Evolutionary conservation across 2,113 vertebrate species (phyloP).

Genomic region (Prunella himalayana): DNA sequence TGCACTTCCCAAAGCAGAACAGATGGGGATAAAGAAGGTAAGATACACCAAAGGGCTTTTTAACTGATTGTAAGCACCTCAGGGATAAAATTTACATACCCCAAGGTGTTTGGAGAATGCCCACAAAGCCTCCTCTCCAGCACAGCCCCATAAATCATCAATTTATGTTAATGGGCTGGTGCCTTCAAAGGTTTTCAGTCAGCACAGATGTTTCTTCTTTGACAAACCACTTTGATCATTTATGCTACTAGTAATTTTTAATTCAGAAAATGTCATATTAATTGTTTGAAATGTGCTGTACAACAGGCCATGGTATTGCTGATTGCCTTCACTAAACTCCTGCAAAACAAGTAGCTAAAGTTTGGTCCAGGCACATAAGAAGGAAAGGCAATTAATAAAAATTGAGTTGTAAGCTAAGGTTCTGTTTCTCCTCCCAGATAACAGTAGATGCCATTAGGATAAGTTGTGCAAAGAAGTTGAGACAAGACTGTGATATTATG

Average conservation of each 20-base stretch:
- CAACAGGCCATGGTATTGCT: not conserved
- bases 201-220: not conserved
- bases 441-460: not conserved
- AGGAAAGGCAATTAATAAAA: not conserved
- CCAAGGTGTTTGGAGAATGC: not conserved
- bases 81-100: not conserved
- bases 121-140: not conserved
- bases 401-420: not conserved
- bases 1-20: not conserved
- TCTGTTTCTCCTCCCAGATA: not conserved
- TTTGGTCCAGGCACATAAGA: not conserved
- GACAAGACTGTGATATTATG: not conserved
- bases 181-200: conserved; percentile 15
- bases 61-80: not conserved
- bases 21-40: not conserved
- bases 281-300: not conserved
- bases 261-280: not conserved
- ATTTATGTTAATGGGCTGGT: conserved; percentile 6
- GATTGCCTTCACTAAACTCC: not conserved
- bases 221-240: conserved; percentile 34
- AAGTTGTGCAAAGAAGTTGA: not conserved
- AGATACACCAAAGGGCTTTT: not conserved
- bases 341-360: not conserved
- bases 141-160: not conserved
- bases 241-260: conserved; percentile 11